Percentiles rank a stretch among this genome's conserved stretches.
These are phyloP conservation scores for Pterocles burchelli DNA, from an alignment of 2,113 vertebrate genomes.

Conservation along the genomic window DNA sequence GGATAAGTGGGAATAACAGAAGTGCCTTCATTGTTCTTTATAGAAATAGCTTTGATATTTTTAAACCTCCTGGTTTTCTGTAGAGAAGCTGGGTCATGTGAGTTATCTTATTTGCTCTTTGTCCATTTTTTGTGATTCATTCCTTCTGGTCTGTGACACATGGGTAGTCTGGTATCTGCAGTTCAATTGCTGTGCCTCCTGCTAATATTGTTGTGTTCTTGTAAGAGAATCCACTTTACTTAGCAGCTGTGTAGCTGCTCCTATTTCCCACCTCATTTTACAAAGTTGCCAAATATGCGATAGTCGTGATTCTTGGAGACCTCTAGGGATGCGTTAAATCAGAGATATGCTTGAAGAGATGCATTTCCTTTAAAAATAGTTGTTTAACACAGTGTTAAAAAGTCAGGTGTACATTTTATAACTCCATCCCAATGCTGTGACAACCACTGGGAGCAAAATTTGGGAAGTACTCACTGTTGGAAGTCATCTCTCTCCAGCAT, in stretches of 20 bases:
- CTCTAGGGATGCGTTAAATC: neutral
- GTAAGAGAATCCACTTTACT: neutral
- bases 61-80: conserved; percentile 4
- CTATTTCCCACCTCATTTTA: neutral
- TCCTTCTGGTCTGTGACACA: conserved; percentile 6
- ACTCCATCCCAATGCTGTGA: neutral
- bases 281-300: neutral
- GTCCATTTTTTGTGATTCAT: conserved; percentile 9
- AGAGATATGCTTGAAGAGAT: neutral
- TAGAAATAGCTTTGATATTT: conserved; percentile 19
- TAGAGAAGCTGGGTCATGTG: neutral
- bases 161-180: neutral
- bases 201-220: neutral
- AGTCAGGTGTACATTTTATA: neutral
- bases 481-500: neutral
- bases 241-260: neutral
- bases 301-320: neutral
- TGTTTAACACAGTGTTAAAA: neutral
- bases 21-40: neutral
- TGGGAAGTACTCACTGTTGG: neutral
- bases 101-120: conserved; percentile 10
- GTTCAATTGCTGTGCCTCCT: neutral
- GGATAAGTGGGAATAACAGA: neutral
- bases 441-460: neutral
- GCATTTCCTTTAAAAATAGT: neutral